phyloP scores from a whole-genome alignment of 2,797 vertebrate genomes.

The Tokudaia muenninki region DNA sequence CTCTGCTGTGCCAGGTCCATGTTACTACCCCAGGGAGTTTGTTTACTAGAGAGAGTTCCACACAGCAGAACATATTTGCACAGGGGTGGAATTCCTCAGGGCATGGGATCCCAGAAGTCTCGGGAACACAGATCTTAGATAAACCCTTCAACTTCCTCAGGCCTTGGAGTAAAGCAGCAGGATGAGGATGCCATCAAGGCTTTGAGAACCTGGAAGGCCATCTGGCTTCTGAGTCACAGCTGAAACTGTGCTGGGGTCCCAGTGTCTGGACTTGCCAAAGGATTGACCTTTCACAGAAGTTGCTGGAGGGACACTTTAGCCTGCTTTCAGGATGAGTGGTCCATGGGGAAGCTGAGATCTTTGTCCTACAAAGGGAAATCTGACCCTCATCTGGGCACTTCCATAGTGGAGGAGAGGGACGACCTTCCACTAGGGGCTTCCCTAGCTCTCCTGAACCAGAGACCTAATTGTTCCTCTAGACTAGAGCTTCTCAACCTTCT shows the following conservation, averaged over 20 bases:
- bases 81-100: background rate
- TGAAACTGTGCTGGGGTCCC: too few relatives aligned
- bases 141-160: background rate
- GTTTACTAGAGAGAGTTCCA: background rate
- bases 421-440: background rate
- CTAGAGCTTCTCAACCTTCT: background rate
- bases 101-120: too few relatives aligned
- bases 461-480: background rate
- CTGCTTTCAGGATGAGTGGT: fast-evolving
- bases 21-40: background rate
- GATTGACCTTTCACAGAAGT: background rate
- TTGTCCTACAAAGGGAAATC: background rate
- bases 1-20: background rate
- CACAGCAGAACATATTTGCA: background rate
- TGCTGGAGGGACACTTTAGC: background rate
- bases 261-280: too few relatives aligned
- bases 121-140: background rate
- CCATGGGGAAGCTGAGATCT: background rate
- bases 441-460: background rate
- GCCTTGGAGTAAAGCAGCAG: background rate
- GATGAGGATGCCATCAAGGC: background rate
- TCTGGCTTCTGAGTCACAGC: too few relatives aligned
- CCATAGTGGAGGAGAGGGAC: background rate
- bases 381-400: background rate
- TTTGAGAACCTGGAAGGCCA: background rate